These are phyloP conservation scores for Andrena hattorfiana DNA, from an alignment of 2,888 invertebrate genomes.

Conservation along the genomic window DNA sequence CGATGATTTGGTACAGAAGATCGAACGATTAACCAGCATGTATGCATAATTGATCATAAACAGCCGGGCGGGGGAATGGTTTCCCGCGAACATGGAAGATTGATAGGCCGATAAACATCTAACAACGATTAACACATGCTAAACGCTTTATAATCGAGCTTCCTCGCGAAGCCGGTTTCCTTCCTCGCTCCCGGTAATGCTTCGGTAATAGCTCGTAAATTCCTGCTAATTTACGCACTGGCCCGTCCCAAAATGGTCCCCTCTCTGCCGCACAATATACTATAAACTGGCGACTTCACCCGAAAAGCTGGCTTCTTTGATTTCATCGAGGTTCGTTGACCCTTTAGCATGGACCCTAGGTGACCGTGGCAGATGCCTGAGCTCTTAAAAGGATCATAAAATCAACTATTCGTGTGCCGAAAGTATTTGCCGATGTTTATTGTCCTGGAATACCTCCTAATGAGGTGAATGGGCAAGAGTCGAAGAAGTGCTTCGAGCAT, in stretches of 20 bases:
- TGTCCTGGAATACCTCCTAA: too few relatives aligned
- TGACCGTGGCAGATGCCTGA: too few relatives aligned
- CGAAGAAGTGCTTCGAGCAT: too few relatives aligned
- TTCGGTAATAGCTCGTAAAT: slow-evolving; percentile 30
- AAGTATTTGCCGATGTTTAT: too few relatives aligned
- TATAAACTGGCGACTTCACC: background rate
- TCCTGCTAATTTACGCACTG: background rate
- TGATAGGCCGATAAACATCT: slow-evolving; percentile 33
- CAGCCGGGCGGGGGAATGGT: background rate
- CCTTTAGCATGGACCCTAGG: background rate
- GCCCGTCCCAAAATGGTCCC: too few relatives aligned
- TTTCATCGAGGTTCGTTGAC: too few relatives aligned
- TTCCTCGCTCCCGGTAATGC: background rate
- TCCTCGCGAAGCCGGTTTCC: slow-evolving; percentile 4
- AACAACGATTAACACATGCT: background rate
- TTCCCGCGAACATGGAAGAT: background rate
- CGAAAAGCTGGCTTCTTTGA: background rate
- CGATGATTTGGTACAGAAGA: background rate
- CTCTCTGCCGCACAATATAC: background rate
- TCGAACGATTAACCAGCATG: background rate
- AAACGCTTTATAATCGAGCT: slow-evolving; percentile 4
- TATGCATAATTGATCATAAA: slow-evolving; percentile 2
- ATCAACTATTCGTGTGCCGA: too few relatives aligned
- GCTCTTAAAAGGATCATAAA: too few relatives aligned
- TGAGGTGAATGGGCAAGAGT: too few relatives aligned